Evolutionary conservation across 2,113 vertebrate genomes (phyloP), one percentile per base, ranked within the genome.

Genomic region (Pituophis catenifer): DNA sequence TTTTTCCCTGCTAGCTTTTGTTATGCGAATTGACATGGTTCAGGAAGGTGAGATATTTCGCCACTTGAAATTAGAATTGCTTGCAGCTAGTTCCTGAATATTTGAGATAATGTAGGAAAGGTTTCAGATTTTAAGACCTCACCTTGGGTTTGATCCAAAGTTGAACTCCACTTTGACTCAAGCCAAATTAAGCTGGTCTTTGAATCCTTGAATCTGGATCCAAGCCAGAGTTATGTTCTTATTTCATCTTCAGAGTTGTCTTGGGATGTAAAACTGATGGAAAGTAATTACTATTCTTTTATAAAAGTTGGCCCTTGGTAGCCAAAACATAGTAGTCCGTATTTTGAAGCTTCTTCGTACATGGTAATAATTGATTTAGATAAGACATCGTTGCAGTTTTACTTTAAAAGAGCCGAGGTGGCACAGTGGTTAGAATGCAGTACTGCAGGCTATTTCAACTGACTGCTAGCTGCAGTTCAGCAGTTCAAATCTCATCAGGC

Each of bases 21-120:
- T 94, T 93, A 94, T 96, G 91, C 89, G 95, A 95, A 88, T 94
- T 93, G 95, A 94, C 93, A 95, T 70, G 86, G 92, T 95, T 93
- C 87, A 89, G 96, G 96, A 95, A 96, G 91, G 92, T 17, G 89
- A 59, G 92, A 93, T 95, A 94, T 94, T 86, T 94, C n/a, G 0
- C 6, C 13, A 33, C 15, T 75, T 81, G 15, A 44, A 81, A 81
- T 81, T 38, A 44, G 75, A 81, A 81, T 81, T 81, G 33, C 33
- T 81, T 81, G 33, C 75, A 81, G 33, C 75, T 81, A 81, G 33
- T 81, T 81, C 15, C 75, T 8, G 17, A 81, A 38, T 81, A 81
- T 44, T 81, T 38, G 15, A 81, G 17, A 9, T 38, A 81, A 44
- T 81, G 8, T 19, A 38, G 26, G 62, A 70, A 15, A 70, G 70